Evolutionary conservation across 2,888 invertebrate genomes (phyloP).

Genomic region (Cantharis flavilabris): DNA sequence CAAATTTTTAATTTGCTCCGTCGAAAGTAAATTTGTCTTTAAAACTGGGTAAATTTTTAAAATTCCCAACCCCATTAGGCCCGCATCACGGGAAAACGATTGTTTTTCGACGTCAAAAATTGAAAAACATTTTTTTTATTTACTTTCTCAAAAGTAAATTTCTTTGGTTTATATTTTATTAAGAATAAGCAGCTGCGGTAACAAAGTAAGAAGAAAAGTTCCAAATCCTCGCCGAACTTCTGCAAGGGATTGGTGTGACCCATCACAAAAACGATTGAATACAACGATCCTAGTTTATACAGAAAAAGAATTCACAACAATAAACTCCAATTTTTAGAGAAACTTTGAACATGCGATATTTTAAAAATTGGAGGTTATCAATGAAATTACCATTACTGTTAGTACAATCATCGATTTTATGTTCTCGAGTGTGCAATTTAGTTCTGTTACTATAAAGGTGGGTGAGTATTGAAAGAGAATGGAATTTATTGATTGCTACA

Average conservation of each 20-base stretch:
- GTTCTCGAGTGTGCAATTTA: slow-evolving; percentile 18
- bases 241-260: slow-evolving; percentile 19
- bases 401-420: slow-evolving; percentile 20
- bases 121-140: neutral
- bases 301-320: neutral
- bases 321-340: neutral
- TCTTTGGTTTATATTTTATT: slow-evolving; percentile 13
- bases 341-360: neutral
- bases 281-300: neutral
- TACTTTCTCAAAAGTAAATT: slow-evolving; percentile 1
- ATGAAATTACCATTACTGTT: slow-evolving; percentile 10
- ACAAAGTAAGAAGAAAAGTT: slow-evolving; percentile 8
- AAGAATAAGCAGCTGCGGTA: slow-evolving; percentile 5
- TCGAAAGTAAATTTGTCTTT: neutral
- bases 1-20: neutral
- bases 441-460: slow-evolving; percentile 21
- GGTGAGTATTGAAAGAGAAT: slow-evolving; percentile 26
- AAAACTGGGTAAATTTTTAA: neutral
- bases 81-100: neutral
- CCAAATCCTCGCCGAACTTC: slow-evolving; percentile 12
- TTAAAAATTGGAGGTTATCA: neutral
- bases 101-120: neutral
- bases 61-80: neutral
- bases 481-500: slow-evolving; percentile 30
- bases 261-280: slow-evolving; percentile 7